These are phyloP conservation scores for Trichomalopsis sarcophagae DNA, from an alignment of 1,140 invertebrate genomes.

Conservation along the genomic window DNA sequence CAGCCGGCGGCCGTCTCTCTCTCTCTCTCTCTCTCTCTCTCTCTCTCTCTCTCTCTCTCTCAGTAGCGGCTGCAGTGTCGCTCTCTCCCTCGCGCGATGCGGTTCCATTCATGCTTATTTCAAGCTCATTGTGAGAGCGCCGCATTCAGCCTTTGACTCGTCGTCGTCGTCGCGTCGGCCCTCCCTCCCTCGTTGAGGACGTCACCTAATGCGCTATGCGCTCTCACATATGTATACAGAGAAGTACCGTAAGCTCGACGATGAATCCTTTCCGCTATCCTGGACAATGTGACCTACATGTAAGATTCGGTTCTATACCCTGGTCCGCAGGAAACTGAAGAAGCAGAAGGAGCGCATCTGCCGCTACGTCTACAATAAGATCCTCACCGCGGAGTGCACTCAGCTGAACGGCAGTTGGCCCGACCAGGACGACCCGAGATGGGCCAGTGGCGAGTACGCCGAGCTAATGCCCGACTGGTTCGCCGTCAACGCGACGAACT, in stretches of 20 bases:
- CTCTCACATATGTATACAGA: not conserved
- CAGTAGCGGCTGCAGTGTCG: constrained; percentile 37
- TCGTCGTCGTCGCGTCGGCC: not conserved
- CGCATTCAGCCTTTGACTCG: constrained; percentile 70
- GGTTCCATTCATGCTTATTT: constrained; percentile 72
- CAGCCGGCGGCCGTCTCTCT: not conserved
- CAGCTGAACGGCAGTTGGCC: constrained; percentile 75
- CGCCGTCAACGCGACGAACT: constrained; percentile 67
- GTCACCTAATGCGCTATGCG: not conserved
- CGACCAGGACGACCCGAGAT: constrained; percentile 67
- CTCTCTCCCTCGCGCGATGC: constrained; percentile 54
- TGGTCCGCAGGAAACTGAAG: constrained; percentile 77
- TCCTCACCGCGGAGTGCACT: constrained; percentile 78
- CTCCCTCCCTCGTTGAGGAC: not conserved
- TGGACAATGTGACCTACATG: too few species aligned
- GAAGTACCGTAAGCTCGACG: not conserved
- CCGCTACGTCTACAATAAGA: constrained; percentile 79
- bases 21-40: too few species aligned
- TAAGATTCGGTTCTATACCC: not conserved
- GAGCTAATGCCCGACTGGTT: constrained; percentile 68
- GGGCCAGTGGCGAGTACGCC: constrained; percentile 68
- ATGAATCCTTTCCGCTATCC: not conserved
- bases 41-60: too few species aligned
- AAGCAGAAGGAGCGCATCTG: constrained; percentile 81
- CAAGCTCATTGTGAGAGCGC: constrained; percentile 67